Evolutionary conservation across 37 sponge, comb jelly and placozoan species (phyloP).

Genomic region (Chondrosia reniformis): DNA sequence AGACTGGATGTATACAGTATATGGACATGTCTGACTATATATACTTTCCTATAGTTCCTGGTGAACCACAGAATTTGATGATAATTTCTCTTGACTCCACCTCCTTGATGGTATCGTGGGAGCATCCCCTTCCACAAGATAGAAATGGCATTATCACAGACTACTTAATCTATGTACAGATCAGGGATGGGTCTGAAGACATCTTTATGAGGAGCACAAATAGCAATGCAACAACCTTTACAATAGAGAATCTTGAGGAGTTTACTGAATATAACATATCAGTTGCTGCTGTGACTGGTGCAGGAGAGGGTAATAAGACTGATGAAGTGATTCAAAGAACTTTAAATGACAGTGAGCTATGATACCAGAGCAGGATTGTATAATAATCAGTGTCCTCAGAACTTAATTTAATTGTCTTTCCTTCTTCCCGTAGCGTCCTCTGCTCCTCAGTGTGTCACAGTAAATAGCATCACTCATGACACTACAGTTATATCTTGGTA

Average conservation of each 20-base stretch:
- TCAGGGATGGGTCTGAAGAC: too few relatives aligned
- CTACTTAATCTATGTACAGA: conserved; percentile 14
- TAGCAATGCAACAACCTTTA: background rate
- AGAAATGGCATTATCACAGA: conserved; percentile 26
- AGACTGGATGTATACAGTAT: too few relatives aligned
- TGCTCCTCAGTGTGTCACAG: conserved; percentile 22
- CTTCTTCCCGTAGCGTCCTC: conserved; percentile 45
- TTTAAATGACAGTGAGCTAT: conserved; percentile 37
- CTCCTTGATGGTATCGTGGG: conserved; percentile 25
- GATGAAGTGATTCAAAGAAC: background rate
- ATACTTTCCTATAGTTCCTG: conserved; percentile 32
- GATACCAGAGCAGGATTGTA: too few relatives aligned
- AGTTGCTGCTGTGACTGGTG: conserved; percentile 29
- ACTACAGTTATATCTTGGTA: conserved; percentile 32
- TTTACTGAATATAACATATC: conserved; percentile 29
- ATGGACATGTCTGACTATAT: too few relatives aligned
- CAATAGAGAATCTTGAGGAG: conserved; percentile 3
- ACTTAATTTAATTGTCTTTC: too few relatives aligned
- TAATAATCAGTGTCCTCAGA: too few relatives aligned
- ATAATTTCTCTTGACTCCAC: conserved; percentile 14
- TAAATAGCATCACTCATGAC: background rate
- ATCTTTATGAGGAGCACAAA: background rate
- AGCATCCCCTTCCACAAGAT: conserved; percentile 18
- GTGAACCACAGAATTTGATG: background rate
- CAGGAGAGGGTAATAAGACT: conserved; percentile 14